phyloP scores from a whole-genome alignment of 2,797 vertebrate species.

The Amblyraja radiata region DNA sequence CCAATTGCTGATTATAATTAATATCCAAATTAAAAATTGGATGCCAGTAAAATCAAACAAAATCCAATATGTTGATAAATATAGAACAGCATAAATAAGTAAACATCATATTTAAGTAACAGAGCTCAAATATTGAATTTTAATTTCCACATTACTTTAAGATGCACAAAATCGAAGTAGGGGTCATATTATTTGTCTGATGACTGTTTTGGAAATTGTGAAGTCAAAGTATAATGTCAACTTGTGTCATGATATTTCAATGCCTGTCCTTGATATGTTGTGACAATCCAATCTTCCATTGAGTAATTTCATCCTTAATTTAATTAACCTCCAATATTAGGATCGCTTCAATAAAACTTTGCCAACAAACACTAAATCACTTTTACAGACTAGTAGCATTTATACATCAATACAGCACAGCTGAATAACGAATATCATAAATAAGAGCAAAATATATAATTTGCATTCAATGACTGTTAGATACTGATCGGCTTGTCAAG shows the following conservation, averaged over 20 bases:
- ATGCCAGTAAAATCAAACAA: not conserved
- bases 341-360: not conserved
- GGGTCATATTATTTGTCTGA: not conserved
- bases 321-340: not conserved
- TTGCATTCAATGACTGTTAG: too few relatives aligned
- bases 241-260: too few relatives aligned
- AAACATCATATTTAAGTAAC: not conserved
- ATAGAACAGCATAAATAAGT: not conserved
- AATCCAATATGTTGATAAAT: not conserved
- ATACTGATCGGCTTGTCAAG: too few relatives aligned
- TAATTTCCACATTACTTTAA: not conserved
- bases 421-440: too few relatives aligned
- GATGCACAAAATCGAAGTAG: not conserved
- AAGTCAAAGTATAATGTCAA: too few relatives aligned
- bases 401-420: too few relatives aligned
- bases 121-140: not conserved
- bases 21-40: too few relatives aligned
- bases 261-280: too few relatives aligned
- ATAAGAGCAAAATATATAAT: too few relatives aligned
- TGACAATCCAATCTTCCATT: too few relatives aligned
- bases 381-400: not conserved
- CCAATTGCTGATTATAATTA: not conserved
- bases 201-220: not conserved
- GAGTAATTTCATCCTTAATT: not conserved
- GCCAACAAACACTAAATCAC: not conserved